These are phyloP conservation scores for Triops longicaudatus DNA, from an alignment of 1,140 invertebrate genomes.

Conservation along the genomic window DNA sequence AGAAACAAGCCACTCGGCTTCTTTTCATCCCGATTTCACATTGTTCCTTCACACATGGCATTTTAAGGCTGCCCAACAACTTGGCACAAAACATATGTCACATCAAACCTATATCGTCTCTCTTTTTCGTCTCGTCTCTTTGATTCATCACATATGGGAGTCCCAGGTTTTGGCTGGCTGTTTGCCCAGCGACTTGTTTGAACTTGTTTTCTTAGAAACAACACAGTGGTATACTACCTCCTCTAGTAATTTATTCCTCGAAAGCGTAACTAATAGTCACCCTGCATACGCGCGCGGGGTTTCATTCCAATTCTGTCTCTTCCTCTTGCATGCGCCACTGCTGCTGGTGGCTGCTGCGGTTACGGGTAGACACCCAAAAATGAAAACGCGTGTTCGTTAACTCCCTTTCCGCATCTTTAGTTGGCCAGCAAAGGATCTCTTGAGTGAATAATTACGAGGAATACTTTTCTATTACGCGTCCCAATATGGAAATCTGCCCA, in stretches of 20 bases:
- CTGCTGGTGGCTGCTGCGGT: neutral
- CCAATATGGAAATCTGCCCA: neutral
- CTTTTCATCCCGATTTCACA: constrained; percentile 13
- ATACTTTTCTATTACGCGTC: neutral
- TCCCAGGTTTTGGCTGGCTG: neutral
- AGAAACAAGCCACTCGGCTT: neutral
- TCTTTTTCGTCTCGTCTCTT: neutral
- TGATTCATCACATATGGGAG: neutral
- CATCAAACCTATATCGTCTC: neutral
- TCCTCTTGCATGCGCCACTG: neutral
- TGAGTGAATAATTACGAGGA: neutral
- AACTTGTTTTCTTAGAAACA: neutral
- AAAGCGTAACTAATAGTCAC: constrained; percentile 5
- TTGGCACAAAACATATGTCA: constrained; percentile 15
- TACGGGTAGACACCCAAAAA: neutral
- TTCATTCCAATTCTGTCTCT: constrained; percentile 6
- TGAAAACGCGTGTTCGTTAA: neutral
- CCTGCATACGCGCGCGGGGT: neutral
- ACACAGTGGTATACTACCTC: neutral
- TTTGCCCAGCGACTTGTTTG: neutral
- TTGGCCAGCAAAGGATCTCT: neutral
- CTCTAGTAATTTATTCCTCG: neutral
- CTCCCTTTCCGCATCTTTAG: neutral
- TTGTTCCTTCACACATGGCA: constrained; percentile 11
- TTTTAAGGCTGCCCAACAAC: neutral